phyloP scores from a whole-genome alignment of 2,113 vertebrate genomes.

The Chascanopsetta lugubris region DNA sequence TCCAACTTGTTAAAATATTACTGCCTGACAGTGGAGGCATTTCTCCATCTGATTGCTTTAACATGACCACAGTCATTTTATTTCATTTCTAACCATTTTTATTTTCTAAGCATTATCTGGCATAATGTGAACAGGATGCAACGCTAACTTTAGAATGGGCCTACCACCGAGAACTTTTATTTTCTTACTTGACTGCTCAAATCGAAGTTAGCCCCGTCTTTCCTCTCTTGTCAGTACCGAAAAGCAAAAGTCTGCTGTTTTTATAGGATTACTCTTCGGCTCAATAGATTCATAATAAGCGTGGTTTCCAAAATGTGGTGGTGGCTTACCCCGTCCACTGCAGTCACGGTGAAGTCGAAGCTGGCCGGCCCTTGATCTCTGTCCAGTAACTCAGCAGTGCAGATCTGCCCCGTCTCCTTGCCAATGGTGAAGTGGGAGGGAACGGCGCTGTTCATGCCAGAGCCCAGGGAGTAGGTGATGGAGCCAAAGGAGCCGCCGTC shows the following conservation, averaged over 20 bases:
- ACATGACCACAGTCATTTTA: constrained; percentile 72
- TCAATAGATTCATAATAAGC: constrained; percentile 60
- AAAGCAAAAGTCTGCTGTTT: constrained; percentile 50
- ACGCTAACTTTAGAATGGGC: constrained; percentile 34
- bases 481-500: constrained; percentile 90
- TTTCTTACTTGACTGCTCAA: constrained; percentile 44
- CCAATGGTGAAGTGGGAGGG: constrained; percentile 87
- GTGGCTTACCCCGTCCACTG: constrained; percentile 91
- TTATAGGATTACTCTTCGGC: constrained; percentile 62
- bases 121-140: constrained; percentile 54
- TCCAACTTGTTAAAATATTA: constrained; percentile 80
- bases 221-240: constrained; percentile 50
- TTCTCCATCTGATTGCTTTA: constrained; percentile 75
- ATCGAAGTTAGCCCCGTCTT: constrained; percentile 45
- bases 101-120: constrained; percentile 68
- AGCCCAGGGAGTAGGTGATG: constrained; percentile 90
- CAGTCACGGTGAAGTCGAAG: constrained; percentile 93
- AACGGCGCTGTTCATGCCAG: constrained; percentile 80
- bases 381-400: constrained; percentile 87
- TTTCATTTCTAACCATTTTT: constrained; percentile 66
- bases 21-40: constrained; percentile 70
- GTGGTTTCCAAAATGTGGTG: constrained; percentile 46
- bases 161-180: constrained; percentile 50
- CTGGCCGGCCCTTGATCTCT: constrained; percentile 86
- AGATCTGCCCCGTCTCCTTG: constrained; percentile 89